phyloP scores from a whole-genome alignment of 2,113 vertebrate genomes.

The Grantiella picta region DNA sequence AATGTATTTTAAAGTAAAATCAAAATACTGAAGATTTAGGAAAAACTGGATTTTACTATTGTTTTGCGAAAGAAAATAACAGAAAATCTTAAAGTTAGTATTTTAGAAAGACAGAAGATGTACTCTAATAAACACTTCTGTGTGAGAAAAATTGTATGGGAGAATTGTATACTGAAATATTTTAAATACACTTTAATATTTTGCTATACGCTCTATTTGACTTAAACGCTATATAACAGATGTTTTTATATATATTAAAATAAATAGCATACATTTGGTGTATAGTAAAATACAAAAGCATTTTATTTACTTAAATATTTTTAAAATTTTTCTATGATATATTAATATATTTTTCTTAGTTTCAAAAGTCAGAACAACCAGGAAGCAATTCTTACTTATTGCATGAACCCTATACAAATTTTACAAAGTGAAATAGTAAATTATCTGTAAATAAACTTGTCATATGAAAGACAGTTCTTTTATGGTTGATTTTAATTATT shows the following conservation, averaged over 20 bases:
- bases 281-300: background rate
- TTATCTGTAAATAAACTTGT: background rate
- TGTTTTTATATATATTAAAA: background rate
- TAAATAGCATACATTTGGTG: background rate
- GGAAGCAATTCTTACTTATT: background rate
- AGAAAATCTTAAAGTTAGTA: background rate
- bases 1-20: background rate
- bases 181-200: background rate
- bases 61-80: background rate
- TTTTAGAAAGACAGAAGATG: background rate
- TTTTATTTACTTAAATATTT: background rate
- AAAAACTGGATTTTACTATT: background rate
- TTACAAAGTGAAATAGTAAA: background rate
- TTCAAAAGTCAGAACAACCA: background rate
- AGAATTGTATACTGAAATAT: background rate
- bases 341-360: background rate
- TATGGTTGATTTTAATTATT: background rate
- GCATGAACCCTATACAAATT: background rate
- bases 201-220: background rate
- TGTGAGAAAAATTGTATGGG: background rate
- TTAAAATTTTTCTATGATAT: background rate
- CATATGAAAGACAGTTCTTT: background rate
- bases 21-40: background rate
- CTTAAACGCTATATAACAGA: background rate
- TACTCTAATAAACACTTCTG: background rate